Conservation (phyloP, 2,888 invertebrate species). For the Lasioglossum leucozonium region DNA sequence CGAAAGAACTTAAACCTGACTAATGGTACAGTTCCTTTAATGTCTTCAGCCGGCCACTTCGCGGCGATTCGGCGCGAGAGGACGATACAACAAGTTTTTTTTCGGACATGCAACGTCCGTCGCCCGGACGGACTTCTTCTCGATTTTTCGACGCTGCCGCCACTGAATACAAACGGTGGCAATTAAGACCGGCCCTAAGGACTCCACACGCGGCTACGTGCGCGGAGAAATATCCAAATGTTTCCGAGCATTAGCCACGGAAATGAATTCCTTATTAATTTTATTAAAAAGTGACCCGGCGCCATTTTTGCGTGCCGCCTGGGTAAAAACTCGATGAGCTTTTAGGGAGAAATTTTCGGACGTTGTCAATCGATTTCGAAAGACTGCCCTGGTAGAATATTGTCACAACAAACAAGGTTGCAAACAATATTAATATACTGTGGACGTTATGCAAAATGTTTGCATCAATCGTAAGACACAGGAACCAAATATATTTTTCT, state of each 20-base stretch:
- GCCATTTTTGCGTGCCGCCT: neutral
- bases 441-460: neutral
- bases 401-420: neutral
- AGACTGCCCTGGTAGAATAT: neutral
- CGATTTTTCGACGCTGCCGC: slow-evolving; percentile 3
- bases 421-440: neutral
- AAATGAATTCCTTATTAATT: neutral
- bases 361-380: too few relatives aligned
- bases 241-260: neutral
- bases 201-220: neutral
- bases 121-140: neutral
- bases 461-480: neutral
- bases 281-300: neutral
- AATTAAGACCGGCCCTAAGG: neutral
- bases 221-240: neutral
- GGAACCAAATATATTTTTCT: neutral
- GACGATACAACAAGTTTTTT: slow-evolving; percentile 31
- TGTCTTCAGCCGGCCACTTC: slow-evolving; percentile 65
- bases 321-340: neutral
- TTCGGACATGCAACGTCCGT: slow-evolving; percentile 19
- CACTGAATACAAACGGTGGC: neutral
- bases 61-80: slow-evolving; percentile 45
- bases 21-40: slow-evolving; percentile 72
- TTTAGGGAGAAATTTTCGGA: neutral
- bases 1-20: slow-evolving; percentile 57